Conservation (phyloP, 2,888 invertebrate species). For the Drosophila pullipes region DNA sequence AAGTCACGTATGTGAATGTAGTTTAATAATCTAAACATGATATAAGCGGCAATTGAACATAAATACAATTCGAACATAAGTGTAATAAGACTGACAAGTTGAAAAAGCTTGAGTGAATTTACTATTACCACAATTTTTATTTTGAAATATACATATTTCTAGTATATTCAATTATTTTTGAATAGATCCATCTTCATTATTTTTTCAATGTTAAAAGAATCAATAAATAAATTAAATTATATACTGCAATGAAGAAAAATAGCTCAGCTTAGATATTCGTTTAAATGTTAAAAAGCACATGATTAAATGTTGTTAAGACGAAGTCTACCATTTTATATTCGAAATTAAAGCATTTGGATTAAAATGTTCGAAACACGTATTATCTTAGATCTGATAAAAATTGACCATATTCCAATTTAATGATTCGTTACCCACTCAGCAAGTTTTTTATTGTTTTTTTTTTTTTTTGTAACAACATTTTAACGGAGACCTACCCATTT, state of each 20-base stretch:
- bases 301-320: neutral
- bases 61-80: conserved; percentile 5
- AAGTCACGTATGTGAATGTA: conserved; percentile 9
- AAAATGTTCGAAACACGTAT: neutral
- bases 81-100: neutral
- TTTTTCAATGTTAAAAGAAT: neutral
- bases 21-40: neutral
- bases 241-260: neutral
- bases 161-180: neutral
- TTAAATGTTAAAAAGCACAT: neutral
- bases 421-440: conserved; percentile 22
- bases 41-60: neutral
- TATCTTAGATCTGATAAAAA: conserved; percentile 2
- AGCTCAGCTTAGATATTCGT: neutral
- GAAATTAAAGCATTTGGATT: neutral
- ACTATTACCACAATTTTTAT: neutral
- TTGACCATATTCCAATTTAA: conserved; percentile 14
- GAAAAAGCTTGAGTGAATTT: neutral
- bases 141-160: neutral
- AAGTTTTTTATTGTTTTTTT: neutral
- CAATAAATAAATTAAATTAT: neutral
- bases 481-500: conserved; percentile 32
- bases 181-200: too few relatives aligned
- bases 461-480: neutral
- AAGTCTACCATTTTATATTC: neutral